Conservation (phyloP, 2,113 vertebrate species). For the Xiphophorus hellerii region DNA sequence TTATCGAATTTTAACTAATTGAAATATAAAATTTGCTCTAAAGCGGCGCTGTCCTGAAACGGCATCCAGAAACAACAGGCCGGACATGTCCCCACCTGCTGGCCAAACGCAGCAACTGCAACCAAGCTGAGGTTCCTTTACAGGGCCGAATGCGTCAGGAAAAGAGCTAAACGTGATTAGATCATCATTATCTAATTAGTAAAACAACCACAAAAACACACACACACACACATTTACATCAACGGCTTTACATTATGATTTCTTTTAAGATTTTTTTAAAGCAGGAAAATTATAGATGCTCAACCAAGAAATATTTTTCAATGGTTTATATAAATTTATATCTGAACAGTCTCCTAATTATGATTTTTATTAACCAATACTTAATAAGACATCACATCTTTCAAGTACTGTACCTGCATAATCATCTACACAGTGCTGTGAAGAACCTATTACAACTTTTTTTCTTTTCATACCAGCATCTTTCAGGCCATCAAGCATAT, state of each 20-base stretch:
- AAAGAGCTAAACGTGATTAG: background rate
- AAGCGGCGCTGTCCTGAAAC: too few species aligned
- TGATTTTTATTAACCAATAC: too few species aligned
- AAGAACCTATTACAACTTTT: too few species aligned
- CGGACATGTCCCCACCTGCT: constrained; percentile 68
- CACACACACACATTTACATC: too few species aligned
- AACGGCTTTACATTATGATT: background rate
- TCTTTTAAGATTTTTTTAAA: background rate
- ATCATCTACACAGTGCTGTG: too few species aligned
- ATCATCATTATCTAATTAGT: background rate
- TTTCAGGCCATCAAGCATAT: too few species aligned
- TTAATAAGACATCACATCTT: too few species aligned
- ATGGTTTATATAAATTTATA: too few species aligned
- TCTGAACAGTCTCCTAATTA: too few species aligned
- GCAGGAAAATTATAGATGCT: background rate
- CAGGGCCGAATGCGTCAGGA: background rate
- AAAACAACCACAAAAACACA: background rate
- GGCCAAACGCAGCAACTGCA: constrained; percentile 47
- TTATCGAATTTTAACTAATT: background rate
- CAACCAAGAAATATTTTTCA: background rate
- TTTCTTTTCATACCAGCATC: too few species aligned
- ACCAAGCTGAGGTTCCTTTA: background rate
- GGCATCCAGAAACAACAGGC: background rate
- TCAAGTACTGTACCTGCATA: too few species aligned
- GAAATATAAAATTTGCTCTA: background rate